A percentile compares a stretch with the other conserved stretches of the same genome.
These are phyloP conservation scores for Plecturocebus donacophilus DNA, from an alignment of 2,113 vertebrate genomes.

Conservation along the genomic window DNA sequence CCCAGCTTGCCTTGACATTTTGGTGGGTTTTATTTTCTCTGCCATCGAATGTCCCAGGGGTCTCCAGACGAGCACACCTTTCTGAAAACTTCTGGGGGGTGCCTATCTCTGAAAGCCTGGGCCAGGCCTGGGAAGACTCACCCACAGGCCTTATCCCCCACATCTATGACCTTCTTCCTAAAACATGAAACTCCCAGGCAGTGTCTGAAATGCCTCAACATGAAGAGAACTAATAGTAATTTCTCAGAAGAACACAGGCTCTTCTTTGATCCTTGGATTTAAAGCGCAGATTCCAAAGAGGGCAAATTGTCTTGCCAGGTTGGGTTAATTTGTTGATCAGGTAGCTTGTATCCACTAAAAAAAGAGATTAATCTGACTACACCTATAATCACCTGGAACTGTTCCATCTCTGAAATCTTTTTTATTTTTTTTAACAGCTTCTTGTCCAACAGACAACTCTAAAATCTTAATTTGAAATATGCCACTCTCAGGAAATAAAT, in stretches of 20 bases:
- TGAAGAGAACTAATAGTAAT: not conserved
- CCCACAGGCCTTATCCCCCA: accelerated
- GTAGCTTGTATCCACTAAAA: not conserved
- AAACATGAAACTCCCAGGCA: not conserved
- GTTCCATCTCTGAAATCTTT: not conserved
- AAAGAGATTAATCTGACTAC: not conserved
- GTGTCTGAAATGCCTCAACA: not conserved
- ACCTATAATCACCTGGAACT: not conserved
- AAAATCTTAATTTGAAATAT: not conserved
- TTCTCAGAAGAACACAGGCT: not conserved
- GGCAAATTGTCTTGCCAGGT: not conserved
- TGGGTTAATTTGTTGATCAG: not conserved
- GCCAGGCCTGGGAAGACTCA: not conserved
- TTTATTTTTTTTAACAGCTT: no score
- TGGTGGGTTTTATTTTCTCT: constrained; percentile 7
- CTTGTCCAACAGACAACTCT: not conserved
- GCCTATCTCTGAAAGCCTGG: not conserved
- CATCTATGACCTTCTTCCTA: not conserved
- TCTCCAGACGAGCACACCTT: not conserved
- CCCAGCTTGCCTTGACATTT: not conserved
- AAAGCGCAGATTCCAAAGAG: not conserved
- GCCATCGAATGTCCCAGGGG: not conserved
- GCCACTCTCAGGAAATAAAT: not conserved
- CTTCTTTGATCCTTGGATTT: not conserved
- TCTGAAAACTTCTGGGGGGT: not conserved